These are phyloP conservation scores for Eueides isabella DNA, from an alignment of 1,140 invertebrate species.

Conservation along the genomic window DNA sequence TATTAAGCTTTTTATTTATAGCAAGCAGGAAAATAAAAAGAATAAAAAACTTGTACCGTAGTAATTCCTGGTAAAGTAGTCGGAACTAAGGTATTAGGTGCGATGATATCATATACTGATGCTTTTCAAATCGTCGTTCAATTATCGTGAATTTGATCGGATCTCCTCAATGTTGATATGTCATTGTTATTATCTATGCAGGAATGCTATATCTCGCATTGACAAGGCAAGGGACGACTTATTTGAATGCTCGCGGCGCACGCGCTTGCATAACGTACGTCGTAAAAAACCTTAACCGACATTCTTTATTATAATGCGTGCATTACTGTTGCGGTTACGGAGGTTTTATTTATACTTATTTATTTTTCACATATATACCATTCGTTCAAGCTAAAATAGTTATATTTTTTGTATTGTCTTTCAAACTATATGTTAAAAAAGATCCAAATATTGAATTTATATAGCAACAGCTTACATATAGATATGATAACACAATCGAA, in stretches of 20 bases:
- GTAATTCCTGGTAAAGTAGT: slow-evolving; percentile 12
- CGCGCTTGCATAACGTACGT: slow-evolving; percentile 40
- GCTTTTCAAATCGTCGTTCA: background rate
- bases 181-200: slow-evolving; percentile 35
- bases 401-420: too few relatives aligned
- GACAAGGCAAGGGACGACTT: slow-evolving; percentile 27
- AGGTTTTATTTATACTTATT: slow-evolving; percentile 13
- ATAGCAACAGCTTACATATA: background rate
- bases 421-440: too few relatives aligned
- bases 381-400: too few relatives aligned
- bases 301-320: slow-evolving; percentile 34
- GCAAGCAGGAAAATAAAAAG: background rate
- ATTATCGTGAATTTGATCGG: slow-evolving; percentile 9
- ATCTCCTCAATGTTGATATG: background rate
- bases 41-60: background rate
- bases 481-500: background rate
- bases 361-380: background rate
- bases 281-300: slow-evolving; percentile 40
- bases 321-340: slow-evolving; percentile 27
- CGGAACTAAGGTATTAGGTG: slow-evolving; percentile 8
- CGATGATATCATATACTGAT: slow-evolving; percentile 17
- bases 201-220: slow-evolving; percentile 43
- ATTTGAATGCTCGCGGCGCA: slow-evolving; percentile 39
- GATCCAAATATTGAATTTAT: background rate
- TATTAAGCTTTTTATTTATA: background rate